Base-by-base conservation (phyloP, 2,113 vertebrate species). In the Bothrops jararaca region DNA sequence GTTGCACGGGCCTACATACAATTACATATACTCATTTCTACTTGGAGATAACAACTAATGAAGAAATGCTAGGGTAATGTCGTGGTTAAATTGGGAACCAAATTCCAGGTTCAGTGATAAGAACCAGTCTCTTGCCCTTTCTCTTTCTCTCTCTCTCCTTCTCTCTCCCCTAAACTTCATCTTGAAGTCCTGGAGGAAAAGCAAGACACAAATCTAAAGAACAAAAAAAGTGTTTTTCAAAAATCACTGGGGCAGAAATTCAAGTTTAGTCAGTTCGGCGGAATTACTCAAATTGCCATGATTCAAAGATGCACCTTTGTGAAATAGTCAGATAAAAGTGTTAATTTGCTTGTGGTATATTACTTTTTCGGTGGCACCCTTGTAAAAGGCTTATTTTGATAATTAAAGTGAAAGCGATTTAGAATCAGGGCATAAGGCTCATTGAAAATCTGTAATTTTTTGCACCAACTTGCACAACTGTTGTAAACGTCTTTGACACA, bases 361-460 rank as follows among this genome's bases (percentile, higher is more conserved):
- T 52, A 52, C 15, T 53, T 88, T 52, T 88, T 4, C 26, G 2
- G 8, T 74, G 48, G 15, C 91, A 50, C 48, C 23, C 45, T 39
- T n/a, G 50, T 89, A 26, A 34, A 45, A 88, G 74, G 58, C 42
- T 50, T 86, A 13, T 42, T 13, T 88, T 52, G 13, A 54, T 91
- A 45, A 45, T 88, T 52, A 80, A 92, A 92, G 80, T 58, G 1
- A 54, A 64, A 23, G 45, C 69, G n/a, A 6, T 88, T 92, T 54
- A 56, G 34, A 42, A 22, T 22, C 45, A 48, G 60, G 20, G 86
- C 20, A 5, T 20, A n/a, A 88, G 13, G 39, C 50, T 89, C 8
- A 48, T 92, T 89, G 24, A 89, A 89, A 92, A 89, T 54, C 60
- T 88, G 24, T 64, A 69, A 89, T 22, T 88, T 56, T 92, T 64